phyloP scores from a whole-genome alignment of 2,888 invertebrate genomes.

The Drosophila pullipes region DNA sequence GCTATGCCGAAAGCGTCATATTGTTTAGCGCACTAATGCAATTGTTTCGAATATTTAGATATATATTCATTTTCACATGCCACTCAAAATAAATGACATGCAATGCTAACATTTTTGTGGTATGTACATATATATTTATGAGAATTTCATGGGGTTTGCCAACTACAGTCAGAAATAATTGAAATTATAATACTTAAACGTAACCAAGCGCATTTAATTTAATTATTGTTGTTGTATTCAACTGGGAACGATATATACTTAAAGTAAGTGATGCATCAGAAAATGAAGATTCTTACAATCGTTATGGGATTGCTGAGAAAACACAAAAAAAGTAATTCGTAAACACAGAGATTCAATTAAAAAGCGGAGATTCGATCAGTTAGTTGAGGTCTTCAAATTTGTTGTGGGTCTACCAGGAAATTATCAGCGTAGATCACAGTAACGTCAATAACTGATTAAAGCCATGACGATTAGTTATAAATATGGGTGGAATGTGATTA shows the following conservation, averaged over 20 bases:
- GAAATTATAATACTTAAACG: conserved; percentile 23
- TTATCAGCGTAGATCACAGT: conserved; percentile 6
- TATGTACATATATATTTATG: conserved; percentile 54
- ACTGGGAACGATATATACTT: neutral
- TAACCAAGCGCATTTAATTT: neutral
- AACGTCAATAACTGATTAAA: conserved; percentile 21
- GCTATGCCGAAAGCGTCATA: conserved; percentile 16
- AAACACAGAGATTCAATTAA: neutral
- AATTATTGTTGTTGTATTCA: neutral
- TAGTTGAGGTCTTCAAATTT: conserved; percentile 1
- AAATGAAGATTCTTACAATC: neutral
- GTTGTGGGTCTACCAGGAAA: conserved; percentile 6
- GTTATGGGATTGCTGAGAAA: neutral
- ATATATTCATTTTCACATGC: conserved; percentile 55
- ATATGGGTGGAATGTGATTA: conserved; percentile 23
- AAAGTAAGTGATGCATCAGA: neutral
- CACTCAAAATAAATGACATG: conserved; percentile 60
- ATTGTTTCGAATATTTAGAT: conserved; percentile 46
- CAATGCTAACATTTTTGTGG: conserved; percentile 26
- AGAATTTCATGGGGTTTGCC: conserved; percentile 33
- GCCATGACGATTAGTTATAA: conserved; percentile 8
- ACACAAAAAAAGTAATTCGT: neutral
- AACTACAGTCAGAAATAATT: conserved; percentile 7
- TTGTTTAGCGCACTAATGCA: conserved; percentile 49
- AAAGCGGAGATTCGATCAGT: neutral